phyloP scores from a whole-genome alignment of 2,113 vertebrate genomes.

The Noturus placidus region DNA sequence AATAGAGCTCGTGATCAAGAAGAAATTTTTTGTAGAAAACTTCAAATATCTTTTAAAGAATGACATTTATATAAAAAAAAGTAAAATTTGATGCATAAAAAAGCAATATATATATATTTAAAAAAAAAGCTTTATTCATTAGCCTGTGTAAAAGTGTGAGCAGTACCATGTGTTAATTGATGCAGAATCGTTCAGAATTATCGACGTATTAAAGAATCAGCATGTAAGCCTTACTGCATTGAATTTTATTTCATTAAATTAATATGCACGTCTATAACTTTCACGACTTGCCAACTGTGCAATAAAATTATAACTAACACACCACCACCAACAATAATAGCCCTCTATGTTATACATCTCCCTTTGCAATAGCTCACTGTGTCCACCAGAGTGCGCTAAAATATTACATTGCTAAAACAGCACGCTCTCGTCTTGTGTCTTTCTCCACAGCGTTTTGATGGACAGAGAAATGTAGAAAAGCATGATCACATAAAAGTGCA shows the following conservation, averaged over 20 bases:
- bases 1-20: not conserved
- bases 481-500: not conserved
- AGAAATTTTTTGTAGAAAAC: not conserved
- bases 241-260: not conserved
- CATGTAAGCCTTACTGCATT: not conserved
- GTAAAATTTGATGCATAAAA: not conserved
- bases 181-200: not conserved
- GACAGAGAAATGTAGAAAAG: not conserved
- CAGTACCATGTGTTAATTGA: not conserved
- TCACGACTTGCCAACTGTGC: not conserved
- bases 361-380: conserved; percentile 37
- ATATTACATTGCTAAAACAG: conserved; percentile 10
- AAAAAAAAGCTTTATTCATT: not conserved
- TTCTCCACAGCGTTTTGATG: not conserved
- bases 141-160: not conserved
- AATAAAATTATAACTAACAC: not conserved
- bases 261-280: not conserved
- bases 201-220: not conserved
- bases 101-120: not conserved
- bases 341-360: not conserved
- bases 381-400: conserved; percentile 58
- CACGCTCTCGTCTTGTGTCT: not conserved
- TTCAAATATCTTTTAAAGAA: not conserved
- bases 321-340: not conserved
- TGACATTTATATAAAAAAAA: not conserved